Conservation (phyloP, 2,113 vertebrate genomes). For the Megalops atlanticus region DNA sequence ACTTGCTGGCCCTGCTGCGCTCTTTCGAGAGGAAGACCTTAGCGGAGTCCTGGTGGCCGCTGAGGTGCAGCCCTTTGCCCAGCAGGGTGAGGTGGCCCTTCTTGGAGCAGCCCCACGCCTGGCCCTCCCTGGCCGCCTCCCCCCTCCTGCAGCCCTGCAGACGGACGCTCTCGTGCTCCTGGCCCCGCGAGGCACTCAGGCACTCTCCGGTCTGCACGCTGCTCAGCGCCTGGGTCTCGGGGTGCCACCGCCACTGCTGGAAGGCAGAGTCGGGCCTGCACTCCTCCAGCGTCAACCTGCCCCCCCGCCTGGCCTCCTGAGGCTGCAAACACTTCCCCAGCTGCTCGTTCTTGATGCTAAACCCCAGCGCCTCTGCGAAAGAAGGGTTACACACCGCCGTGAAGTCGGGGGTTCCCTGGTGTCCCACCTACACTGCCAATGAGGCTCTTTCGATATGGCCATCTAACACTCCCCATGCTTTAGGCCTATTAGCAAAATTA, state of each 20-base stretch:
- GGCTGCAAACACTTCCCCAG: constrained; percentile 71
- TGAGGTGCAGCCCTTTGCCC: constrained; percentile 69
- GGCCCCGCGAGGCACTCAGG: constrained; percentile 57
- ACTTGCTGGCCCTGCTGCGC: constrained; percentile 72
- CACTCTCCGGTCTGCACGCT: constrained; percentile 68
- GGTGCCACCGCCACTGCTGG: constrained; percentile 73
- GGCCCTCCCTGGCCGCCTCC: constrained; percentile 52
- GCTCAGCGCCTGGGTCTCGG: constrained; percentile 48
- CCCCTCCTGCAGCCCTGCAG: constrained; percentile 63
- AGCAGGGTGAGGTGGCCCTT: constrained; percentile 77
- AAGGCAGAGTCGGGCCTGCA: constrained; percentile 57
- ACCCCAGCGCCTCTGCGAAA: constrained; percentile 54
- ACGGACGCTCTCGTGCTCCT: constrained; percentile 60
- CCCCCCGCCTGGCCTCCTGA: constrained; percentile 25
- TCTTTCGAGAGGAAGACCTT: constrained; percentile 73
- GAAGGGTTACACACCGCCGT: background rate
- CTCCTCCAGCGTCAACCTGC: constrained; percentile 59
- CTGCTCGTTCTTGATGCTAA: constrained; percentile 75
- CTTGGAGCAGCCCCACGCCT: constrained; percentile 80
- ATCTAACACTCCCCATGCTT: too few species aligned
- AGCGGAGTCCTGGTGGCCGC: constrained; percentile 60
- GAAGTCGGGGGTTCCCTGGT: too few species aligned
- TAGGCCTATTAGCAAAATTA: too few species aligned
- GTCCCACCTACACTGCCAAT: too few species aligned
- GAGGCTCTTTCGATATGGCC: too few species aligned